phyloP scores from a whole-genome alignment of 1,140 invertebrate genomes.

The Liolophura sinensis region DNA sequence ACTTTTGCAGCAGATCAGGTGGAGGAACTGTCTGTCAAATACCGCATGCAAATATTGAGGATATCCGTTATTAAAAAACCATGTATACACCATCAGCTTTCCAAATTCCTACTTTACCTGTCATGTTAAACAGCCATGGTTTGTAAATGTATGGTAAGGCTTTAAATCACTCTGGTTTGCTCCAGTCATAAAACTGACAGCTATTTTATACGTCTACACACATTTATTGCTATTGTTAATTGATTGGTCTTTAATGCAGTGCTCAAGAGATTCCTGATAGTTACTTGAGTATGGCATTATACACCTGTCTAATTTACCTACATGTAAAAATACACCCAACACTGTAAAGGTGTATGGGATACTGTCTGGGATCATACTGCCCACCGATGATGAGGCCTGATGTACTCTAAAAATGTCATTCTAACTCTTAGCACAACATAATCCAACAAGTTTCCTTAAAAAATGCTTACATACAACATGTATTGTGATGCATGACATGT shows the following conservation, averaged over 20 bases:
- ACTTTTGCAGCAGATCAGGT: neutral
- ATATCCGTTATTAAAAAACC: neutral
- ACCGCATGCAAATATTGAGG: neutral
- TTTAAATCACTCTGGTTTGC: neutral
- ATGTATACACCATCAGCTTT: neutral
- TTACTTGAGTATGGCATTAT: neutral
- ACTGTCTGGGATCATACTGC: too few species aligned
- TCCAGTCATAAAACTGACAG: neutral
- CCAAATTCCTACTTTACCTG: neutral
- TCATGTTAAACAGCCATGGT: constrained; percentile 3
- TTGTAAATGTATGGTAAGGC: neutral
- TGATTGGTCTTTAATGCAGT: neutral
- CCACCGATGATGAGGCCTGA: too few species aligned
- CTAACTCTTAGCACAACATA: too few species aligned
- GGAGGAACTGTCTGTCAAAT: neutral
- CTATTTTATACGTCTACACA: neutral
- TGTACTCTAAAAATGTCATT: too few species aligned
- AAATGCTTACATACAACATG: too few species aligned
- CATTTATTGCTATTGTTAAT: neutral
- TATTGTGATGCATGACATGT: too few species aligned
- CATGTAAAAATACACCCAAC: too few species aligned
- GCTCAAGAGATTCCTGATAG: neutral
- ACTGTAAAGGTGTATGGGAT: too few species aligned
- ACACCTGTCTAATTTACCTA: neutral
- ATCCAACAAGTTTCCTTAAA: too few species aligned